Evolutionary conservation across 2,888 invertebrate genomes (phyloP), one percentile per base, ranked within the genome.

Genomic region (Lepetodrilus schrolli): DNA sequence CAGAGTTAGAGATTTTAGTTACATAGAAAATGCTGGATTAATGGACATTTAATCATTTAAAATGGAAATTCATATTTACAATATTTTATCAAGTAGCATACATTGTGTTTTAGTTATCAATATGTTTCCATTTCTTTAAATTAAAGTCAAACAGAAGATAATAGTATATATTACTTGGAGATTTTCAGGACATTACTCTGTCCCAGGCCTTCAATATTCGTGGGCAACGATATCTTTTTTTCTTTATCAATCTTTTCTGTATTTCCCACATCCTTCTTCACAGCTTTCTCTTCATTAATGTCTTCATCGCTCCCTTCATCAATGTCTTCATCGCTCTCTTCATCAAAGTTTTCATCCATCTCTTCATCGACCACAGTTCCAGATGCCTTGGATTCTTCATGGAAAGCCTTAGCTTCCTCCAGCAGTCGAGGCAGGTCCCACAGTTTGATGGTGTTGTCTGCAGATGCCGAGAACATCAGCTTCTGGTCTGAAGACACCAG

Each of bases 381-480:
- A n/a, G n/a, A n/a, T n/a, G n/a, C n/a, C n/a, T n/a, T 34, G 8
- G 5, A 5, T 10, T 51, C 17, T 37, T n/a, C n/a, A n/a, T n/a
- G n/a, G n/a, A n/a, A n/a, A n/a, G 30, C 66, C 26, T 47, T 48
- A n/a, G 50, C 47, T 48, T 36, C 70, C 34, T 36, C 23, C 13
- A 79, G 65, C 2, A 80, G 70, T 17, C 76, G 73, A 1, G 47
- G 48, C 7, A 83, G 48, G 51, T 80, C 76, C 82, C 83, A 80
- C 21, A 82, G 77, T 71, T 83, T 84, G 48, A 86, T 77, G 13
- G 79, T 82, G 74, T 84, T 84, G 73, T 86, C 86, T 7, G 34
- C 8, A 5, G 80, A 73, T 1, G 79, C 81, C 4, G 86, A 80
- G 3, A 83, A 69, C 68, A 86, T 66, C 26, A 58, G 34, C 26